Base-by-base conservation (phyloP, 2,113 vertebrate species). In the Mesocricetus auratus region DNA sequence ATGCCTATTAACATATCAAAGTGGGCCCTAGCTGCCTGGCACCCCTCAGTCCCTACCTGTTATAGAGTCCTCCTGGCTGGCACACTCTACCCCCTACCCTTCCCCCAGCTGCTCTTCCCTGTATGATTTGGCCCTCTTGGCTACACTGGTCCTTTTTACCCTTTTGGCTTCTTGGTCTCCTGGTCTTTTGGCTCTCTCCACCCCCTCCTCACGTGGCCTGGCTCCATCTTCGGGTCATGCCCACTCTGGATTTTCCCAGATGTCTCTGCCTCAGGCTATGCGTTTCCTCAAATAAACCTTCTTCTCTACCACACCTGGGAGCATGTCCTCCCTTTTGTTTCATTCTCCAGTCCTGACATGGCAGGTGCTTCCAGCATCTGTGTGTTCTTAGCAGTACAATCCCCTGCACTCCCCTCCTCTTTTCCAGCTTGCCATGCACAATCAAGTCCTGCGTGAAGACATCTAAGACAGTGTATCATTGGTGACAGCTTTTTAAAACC, bases 401-500 rank as follows among this genome's bases (percentile, higher is more conserved):
- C 22, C 50, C 68, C 42, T 64, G 22, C 17, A 22, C n/a, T 12
- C 62, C 42, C 29, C 29, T 86, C 62, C 58, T 66, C 19, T 69
- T 56, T 91, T 86, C 75, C 1, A 90, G 26, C 56, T 79, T 36
- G 62, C 33, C 17, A 29, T 22, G 31, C 17, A 33, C 60, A 53
- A 24, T 42, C 47, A 74, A 62, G 47, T 60, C 89, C 47, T 33
- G 24, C 11, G 85, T 73, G 47, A 2, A 78, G 62, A 90, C 74
- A 83, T 42, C 33, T 42, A 90, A 94, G 83, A 64, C 66, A 36
- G 64, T 90, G 17, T 73, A 11, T 79, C 47, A 15, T 56, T 74
- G 89, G 60, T 36, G 78, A 90, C 33, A 87, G 26, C 36, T 93
- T 91, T 78, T 47, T 17, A 93, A 96, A 88, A 31, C 31, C 6